Base-by-base conservation (phyloP, 2,888 invertebrate species). In the Xestia sexstrigata region DNA sequence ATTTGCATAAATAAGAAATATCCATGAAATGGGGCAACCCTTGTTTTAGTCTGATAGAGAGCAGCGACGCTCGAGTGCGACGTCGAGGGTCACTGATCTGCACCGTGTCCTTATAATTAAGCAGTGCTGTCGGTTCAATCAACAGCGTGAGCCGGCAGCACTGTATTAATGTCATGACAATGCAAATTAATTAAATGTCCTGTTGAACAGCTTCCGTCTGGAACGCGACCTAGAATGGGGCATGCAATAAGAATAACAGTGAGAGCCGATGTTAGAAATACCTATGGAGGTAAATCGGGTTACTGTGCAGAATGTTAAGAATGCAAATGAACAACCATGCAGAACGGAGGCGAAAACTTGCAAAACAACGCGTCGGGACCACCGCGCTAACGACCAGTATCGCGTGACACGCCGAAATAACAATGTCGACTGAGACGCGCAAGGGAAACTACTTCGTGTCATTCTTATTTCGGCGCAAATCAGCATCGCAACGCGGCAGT, bases 21-120 rank as follows among this genome's bases (percentile, higher is more conserved):
- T 96, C 95, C 95, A 96, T 96, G 96, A 96, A 93, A 96, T 96
- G 96, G 96, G 96, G 96, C 96, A 96, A 96, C 96, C 96, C 96
- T 96, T 96, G 96, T 96, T 96, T 96, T 94, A 94, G 92, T 93
- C 89, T 90, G 91, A 92, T 88, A 89, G 89, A 89, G 92, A 90
- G 83, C 91, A 93, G 91, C 92, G 93, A 89, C 92, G 90, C 92
- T 94, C 91, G 93, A 87, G 81, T 78, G 83, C 81, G 80, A 84
- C 78, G 70, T 81, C 82, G 87, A 94, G 92, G 88, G 92, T 88
- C 94, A 90, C 93, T 93, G 89, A 78, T 87, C 88, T 82, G 88
- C 91, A 91, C 90, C 90, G 86, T 83, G 79, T 88, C 85, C 94
- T 94, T 95, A 95, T 89, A 92, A 90, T 88, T 93, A 94, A 90